Evolutionary conservation across 2,888 invertebrate genomes (phyloP).

Genomic region (Theristus sp.): DNA sequence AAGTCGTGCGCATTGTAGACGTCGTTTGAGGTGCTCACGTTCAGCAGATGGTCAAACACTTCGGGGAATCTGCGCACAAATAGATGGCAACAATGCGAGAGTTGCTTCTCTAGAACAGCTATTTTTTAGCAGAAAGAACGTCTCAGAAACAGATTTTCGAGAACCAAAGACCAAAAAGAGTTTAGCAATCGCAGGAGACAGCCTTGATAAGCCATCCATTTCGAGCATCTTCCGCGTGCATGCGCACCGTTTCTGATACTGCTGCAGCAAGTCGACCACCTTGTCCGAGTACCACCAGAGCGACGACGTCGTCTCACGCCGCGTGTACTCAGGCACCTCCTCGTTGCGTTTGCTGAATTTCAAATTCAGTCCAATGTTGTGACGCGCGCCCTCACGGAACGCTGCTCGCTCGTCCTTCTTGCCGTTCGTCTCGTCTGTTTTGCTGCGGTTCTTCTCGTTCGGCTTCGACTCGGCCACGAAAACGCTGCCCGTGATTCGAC

Average conservation of each 20-base stretch:
- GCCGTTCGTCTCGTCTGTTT: neutral
- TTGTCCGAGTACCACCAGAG: constrained; percentile 62
- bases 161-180: no score
- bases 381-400: constrained; percentile 9
- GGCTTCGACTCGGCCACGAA: constrained; percentile 31
- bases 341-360: constrained; percentile 50
- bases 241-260: constrained; percentile 43
- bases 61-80: constrained; percentile 43
- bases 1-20: constrained; percentile 49
- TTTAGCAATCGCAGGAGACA: no score
- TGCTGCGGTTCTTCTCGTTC: no score
- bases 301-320: constrained; percentile 35
- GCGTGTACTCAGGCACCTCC: constrained; percentile 64
- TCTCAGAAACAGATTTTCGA: no score
- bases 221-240: neutral
- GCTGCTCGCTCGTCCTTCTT: neutral
- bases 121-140: no score
- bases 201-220: no score
- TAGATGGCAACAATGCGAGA: neutral
- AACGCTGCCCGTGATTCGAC: constrained; percentile 67
- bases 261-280: constrained; percentile 48
- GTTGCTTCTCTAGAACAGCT: no score
- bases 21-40: constrained; percentile 36
- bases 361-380: constrained; percentile 64
- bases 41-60: constrained; percentile 46